Conservation (phyloP, 2,888 invertebrate species). For the Caenorhabditis panamensis region DNA sequence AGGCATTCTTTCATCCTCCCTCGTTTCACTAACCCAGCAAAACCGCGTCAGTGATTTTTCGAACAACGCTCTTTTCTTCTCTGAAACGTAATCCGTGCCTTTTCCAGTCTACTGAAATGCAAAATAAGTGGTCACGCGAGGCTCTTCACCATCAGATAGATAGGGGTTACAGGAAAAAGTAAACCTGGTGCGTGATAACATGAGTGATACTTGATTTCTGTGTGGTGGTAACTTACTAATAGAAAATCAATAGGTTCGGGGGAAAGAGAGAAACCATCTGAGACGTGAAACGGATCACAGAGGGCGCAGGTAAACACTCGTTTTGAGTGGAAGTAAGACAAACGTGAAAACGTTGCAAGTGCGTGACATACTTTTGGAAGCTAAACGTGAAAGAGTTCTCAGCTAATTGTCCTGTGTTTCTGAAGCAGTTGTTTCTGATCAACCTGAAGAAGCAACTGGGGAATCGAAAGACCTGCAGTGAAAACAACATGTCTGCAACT, state of each 20-base stretch:
- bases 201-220: constrained; percentile 7
- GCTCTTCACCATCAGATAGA: not conserved
- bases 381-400: no score
- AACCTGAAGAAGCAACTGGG: not conserved
- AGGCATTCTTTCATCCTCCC: not conserved
- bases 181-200: not conserved
- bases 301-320: constrained; percentile 17
- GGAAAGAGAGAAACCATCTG: constrained; percentile 8
- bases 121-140: constrained; percentile 7
- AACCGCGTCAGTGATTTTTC: not conserved
- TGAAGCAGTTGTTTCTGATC: not conserved
- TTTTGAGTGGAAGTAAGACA: constrained; percentile 3
- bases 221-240: not conserved
- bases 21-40: not conserved
- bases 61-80: not conserved
- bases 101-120: constrained; percentile 6
- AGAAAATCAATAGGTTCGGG: not conserved
- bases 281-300: constrained; percentile 15
- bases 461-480: no score
- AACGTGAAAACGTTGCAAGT: no score
- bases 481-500: not conserved
- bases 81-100: not conserved
- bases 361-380: no score
- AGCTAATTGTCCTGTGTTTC: no score
- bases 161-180: no score